Conservation (phyloP, 2,888 invertebrate species). For the Cheilosia soror region DNA sequence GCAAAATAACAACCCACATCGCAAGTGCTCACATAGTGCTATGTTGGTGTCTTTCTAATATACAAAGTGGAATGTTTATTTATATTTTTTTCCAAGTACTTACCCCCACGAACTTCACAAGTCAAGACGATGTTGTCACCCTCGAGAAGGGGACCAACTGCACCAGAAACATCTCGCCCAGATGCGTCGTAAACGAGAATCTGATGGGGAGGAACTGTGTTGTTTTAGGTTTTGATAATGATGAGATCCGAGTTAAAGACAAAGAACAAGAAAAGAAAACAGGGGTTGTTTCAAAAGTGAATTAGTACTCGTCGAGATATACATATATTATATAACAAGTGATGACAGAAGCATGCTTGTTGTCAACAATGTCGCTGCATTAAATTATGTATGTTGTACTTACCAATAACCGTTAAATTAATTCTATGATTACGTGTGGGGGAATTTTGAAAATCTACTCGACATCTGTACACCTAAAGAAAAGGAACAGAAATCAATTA, state of each 20-base stretch:
- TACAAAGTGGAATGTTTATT: constrained; percentile 30
- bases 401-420: constrained; percentile 95
- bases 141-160: constrained; percentile 93
- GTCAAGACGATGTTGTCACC: constrained; percentile 91
- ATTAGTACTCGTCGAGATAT: constrained; percentile 12
- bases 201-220: constrained; percentile 93
- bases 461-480: constrained; percentile 89
- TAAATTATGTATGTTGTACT: constrained; percentile 83
- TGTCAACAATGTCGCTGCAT: constrained; percentile 5
- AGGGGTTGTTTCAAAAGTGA: constrained; percentile 39
- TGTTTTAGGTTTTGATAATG: constrained; percentile 30
- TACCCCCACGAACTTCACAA: constrained; percentile 95
- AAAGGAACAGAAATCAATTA: not conserved
- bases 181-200: constrained; percentile 93
- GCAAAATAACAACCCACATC: constrained; percentile 28
- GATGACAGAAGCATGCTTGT: constrained; percentile 7
- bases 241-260: constrained; percentile 52
- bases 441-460: constrained; percentile 95
- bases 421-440: constrained; percentile 95
- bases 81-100: constrained; percentile 81
- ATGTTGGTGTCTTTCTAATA: constrained; percentile 38
- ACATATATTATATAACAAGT: not conserved
- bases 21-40: constrained; percentile 49
- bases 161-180: constrained; percentile 91
- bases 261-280: constrained; percentile 6